phyloP scores from a whole-genome alignment of 2,888 invertebrate genomes.

The Orchesella flavescens region DNA sequence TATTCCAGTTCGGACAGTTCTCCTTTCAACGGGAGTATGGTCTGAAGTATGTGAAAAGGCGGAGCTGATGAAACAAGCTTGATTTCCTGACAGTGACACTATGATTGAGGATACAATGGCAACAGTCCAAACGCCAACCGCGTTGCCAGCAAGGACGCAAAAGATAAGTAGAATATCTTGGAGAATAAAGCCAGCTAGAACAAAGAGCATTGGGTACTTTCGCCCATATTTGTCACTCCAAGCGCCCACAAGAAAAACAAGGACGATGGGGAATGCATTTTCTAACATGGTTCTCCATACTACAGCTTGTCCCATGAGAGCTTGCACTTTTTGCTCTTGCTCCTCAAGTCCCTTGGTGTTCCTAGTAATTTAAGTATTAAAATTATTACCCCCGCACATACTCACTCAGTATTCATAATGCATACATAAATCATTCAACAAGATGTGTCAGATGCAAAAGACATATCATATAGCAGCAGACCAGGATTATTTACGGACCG shows the following conservation, averaged over 20 bases:
- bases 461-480: background rate
- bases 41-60: conserved; percentile 91
- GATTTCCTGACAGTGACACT: conserved; percentile 63
- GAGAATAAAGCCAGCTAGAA: conserved; percentile 78
- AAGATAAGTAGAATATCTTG: conserved; percentile 66
- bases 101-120: conserved; percentile 59
- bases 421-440: conserved; percentile 27
- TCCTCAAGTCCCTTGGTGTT: conserved; percentile 76
- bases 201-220: conserved; percentile 83
- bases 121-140: conserved; percentile 65
- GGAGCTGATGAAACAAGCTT: conserved; percentile 80
- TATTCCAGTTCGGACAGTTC: conserved; percentile 87
- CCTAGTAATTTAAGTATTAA: conserved; percentile 21
- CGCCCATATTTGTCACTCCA: conserved; percentile 87
- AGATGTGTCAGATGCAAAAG: background rate
- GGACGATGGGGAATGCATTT: conserved; percentile 84
- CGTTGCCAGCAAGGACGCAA: conserved; percentile 46
- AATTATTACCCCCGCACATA: conserved; percentile 15
- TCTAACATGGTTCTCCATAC: conserved; percentile 90
- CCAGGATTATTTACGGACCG: background rate
- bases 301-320: conserved; percentile 81
- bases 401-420: conserved; percentile 5
- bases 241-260: conserved; percentile 86
- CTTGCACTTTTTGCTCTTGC: conserved; percentile 81
- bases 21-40: conserved; percentile 80